Conservation (phyloP, 2,113 vertebrate genomes). For the Polypterus senegalus region DNA sequence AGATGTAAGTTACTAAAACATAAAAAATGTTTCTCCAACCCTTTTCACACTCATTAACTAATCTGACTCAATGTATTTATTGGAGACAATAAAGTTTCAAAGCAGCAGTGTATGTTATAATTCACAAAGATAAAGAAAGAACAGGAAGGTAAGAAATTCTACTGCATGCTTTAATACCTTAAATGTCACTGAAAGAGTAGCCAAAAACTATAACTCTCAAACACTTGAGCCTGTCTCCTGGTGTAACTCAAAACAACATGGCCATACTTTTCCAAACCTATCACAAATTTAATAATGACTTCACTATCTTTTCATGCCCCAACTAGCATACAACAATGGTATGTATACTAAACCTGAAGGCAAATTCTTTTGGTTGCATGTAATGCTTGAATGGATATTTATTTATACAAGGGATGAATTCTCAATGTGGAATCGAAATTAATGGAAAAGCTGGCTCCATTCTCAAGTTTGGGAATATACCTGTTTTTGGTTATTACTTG, state of each 20-base stretch:
- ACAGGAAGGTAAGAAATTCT: background rate
- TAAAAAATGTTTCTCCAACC: no score
- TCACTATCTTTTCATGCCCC: constrained; percentile 22
- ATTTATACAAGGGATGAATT: background rate
- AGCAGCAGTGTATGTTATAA: background rate
- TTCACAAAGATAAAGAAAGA: background rate
- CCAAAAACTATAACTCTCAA: background rate
- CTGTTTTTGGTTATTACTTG: background rate
- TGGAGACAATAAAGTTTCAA: no score
- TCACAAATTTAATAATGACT: constrained; percentile 12
- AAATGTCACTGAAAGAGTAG: background rate
- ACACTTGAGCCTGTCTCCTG: background rate
- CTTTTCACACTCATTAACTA: no score
- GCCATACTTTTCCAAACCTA: background rate
- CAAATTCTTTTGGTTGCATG: background rate
- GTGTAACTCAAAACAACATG: background rate
- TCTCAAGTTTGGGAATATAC: background rate
- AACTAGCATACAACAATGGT: constrained; percentile 26
- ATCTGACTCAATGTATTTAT: no score
- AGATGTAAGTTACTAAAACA: no score
- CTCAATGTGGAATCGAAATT: background rate
- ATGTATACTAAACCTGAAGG: background rate
- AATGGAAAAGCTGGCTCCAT: background rate
- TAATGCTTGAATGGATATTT: background rate
- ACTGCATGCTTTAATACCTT: no score